Base-by-base conservation (phyloP, 2,113 vertebrate species). In the Gasterosteus aculeatus region DNA sequence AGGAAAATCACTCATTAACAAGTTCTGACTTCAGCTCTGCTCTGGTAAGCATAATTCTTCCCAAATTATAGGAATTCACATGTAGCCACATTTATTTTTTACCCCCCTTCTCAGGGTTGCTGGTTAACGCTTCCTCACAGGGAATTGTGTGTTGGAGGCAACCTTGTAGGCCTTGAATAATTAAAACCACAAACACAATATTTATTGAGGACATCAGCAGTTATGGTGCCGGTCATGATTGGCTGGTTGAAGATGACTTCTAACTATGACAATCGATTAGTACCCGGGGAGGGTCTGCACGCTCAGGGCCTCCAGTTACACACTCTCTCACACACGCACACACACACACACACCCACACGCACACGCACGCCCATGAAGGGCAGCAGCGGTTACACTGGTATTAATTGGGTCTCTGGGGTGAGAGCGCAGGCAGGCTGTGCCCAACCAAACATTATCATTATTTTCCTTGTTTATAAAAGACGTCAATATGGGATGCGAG, bases 341-440 rank as follows among this genome's bases (percentile, higher is more conserved):
- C 67, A 26, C 73, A 10, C 51, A 8, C 74, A 7, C 67, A 38
- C 53, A 44, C 62, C 33, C 79, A 49, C 72, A 56, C 77, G 58
- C 61, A 46, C 62, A 49, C 42, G 74, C 60, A 42, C 22, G 78
- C 44, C 72, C 76, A 61, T 80, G 83, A 88, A 91, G 73, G 80
- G 90, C 74, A 85, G 79, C 39, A 4, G 78, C 26, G 76, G 88
- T 88, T 88, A 85, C 87, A 90, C 35, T 82, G 79, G 71, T 85
- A 82, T 91, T 92, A 91, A 93, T 92, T 92, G 80, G 90, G 88
- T 91, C 91, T 89, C 91, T 81, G 74, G 90, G 88, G 87, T 87
- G 66, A 85, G 82, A 77, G 68, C 38, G 19, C 67, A 38, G 68
- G 82, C 82, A 83, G 89, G 71, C 81, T 85, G 83, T 39, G 2